Percentiles rank a stretch among this genome's conserved stretches.
phyloP scores from a whole-genome alignment of 1,140 invertebrate genomes.

The Drosophila kohkoa region DNA sequence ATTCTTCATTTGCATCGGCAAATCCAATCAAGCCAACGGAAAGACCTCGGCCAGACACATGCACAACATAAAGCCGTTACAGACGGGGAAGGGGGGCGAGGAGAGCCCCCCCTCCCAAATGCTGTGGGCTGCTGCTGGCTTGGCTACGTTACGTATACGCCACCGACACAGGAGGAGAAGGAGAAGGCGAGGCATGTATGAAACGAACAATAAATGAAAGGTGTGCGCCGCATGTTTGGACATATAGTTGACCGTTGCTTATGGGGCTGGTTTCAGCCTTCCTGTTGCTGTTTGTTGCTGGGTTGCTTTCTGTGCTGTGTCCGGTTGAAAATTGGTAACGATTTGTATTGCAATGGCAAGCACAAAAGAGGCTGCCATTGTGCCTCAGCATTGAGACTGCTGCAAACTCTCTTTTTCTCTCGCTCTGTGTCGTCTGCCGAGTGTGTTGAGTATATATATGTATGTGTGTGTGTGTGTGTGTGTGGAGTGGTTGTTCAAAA shows the following conservation, averaged over 20 bases:
- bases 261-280: constrained; percentile 45
- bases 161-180: constrained; percentile 10
- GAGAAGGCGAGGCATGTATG: background rate
- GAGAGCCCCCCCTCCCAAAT: constrained; percentile 29
- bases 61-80: constrained; percentile 76
- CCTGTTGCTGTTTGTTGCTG: constrained; percentile 28
- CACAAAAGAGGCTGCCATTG: constrained; percentile 66
- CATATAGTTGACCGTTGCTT: constrained; percentile 79
- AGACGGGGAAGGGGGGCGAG: constrained; percentile 4
- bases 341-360: constrained; percentile 74
- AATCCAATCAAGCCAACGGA: constrained; percentile 84
- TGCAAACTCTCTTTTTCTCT: background rate
- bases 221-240: constrained; percentile 75
- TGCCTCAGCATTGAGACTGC: constrained; percentile 43
- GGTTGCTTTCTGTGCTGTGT: constrained; percentile 37
- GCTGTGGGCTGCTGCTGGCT: constrained; percentile 16
- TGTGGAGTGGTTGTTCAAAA: constrained; percentile 58
- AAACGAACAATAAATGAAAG: constrained; percentile 77
- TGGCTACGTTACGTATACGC: constrained; percentile 55
- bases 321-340: constrained; percentile 80
- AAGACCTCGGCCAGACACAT: constrained; percentile 79
- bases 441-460: background rate
- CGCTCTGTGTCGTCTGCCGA: background rate
- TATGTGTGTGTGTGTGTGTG: too few species aligned
- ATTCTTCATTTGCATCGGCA: constrained; percentile 84